Evolutionary conservation across 2,113 vertebrate species (phyloP), one percentile per base, ranked within the genome.

Genomic region (Cebus imitator): DNA sequence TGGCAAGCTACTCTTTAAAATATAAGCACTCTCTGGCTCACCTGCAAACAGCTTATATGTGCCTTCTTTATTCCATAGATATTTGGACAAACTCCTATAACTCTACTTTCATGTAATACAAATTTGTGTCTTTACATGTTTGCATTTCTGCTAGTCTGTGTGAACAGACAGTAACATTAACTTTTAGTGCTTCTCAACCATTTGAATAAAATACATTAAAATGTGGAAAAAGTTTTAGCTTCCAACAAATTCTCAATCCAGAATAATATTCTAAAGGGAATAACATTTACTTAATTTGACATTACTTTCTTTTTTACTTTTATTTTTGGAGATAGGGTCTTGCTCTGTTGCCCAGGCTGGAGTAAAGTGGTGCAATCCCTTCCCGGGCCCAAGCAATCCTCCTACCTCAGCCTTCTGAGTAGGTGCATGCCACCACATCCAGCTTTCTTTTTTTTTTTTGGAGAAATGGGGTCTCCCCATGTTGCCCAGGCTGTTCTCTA

Each of bases 211-310:
- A 84, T 66, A 89, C 64, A 87, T 64, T 66, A 37, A 85, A 86
- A 89, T 11, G 9, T 55, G 5, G 72, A 70, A 83, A 83, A 83
- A 90, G 40, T 91, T 84, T 92, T 80, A 87, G 64, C 64, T 94
- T 93, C 72, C 50, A 85, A 84, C 40, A 92, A 87, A 75, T 85
- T 76, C 58, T 94, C 30, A 90, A 1, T 76, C 40, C 48, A 87
- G 40, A 83, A 70, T 45, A 86, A 80, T 6, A 84, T n/a, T 80
- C 55, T 61, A 80, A 64, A 91, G 50, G 37, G 8, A 50, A 27
- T n/a, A 57, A 76, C 11, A 61, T 87, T 85, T 64, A 90, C 40
- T 96, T 87, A 89, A 95, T 23, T 48, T 78, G 82, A 75, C 27
- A 81, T 37, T 17, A 52, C 52, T 52, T 64, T 58, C 57, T 58